Conservation (phyloP, 2,888 invertebrate genomes). For the Tanypteryx hageni region DNA sequence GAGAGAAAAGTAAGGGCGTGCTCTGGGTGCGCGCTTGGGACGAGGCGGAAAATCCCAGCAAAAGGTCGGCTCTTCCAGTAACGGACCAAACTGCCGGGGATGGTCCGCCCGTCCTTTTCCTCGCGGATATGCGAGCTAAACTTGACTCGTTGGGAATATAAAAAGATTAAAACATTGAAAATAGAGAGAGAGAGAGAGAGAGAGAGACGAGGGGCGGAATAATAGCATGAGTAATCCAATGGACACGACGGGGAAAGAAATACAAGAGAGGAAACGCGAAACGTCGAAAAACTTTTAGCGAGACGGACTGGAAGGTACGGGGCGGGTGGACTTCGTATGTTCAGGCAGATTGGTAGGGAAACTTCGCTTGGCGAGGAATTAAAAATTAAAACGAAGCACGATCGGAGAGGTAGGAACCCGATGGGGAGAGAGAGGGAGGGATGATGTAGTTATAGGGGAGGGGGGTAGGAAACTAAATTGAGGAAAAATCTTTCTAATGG, state of each 20-base stretch:
- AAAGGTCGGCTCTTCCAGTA: background rate
- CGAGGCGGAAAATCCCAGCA: background rate
- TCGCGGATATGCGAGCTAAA: background rate
- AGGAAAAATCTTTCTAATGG: background rate
- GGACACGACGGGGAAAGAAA: no score
- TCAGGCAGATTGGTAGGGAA: background rate
- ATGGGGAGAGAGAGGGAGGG: background rate
- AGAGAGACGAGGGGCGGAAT: background rate
- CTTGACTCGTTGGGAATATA: background rate
- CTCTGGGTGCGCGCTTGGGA: conserved; percentile 18
- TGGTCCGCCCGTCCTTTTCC: no score
- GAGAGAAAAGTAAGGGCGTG: conserved; percentile 11
- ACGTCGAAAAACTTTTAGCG: background rate
- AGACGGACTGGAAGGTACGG: conserved; percentile 16
- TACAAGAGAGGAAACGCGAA: background rate
- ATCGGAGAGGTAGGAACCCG: background rate
- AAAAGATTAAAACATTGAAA: background rate
- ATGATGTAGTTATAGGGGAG: background rate
- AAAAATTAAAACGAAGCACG: background rate
- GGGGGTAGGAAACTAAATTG: background rate
- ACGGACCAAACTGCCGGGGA: conserved; percentile 5
- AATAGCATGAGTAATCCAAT: background rate
- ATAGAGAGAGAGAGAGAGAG: background rate
- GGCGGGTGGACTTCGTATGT: background rate
- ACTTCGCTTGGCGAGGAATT: background rate